Evolutionary conservation across 2,888 invertebrate genomes (phyloP).

Genomic region (Cryptocheilus praepositus): DNA sequence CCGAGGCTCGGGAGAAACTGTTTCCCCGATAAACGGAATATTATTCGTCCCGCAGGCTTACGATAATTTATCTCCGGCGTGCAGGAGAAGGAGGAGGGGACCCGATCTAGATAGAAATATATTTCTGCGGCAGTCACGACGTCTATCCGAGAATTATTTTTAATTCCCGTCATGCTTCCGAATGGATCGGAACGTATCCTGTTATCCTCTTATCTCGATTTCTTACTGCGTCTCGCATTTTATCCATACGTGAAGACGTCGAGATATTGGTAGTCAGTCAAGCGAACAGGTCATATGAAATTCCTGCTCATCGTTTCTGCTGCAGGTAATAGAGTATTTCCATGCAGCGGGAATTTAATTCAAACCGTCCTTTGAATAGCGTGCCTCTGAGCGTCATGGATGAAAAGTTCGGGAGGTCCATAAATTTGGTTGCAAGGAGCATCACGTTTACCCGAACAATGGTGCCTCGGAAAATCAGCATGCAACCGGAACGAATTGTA

Average conservation of each 20-base stretch:
- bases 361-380: constrained; percentile 46
- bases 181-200: constrained; percentile 24
- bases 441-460: constrained; percentile 51
- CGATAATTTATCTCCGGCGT: neutral
- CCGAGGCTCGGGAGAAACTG: constrained; percentile 11
- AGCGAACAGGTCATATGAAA: constrained; percentile 54
- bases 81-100: neutral
- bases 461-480: constrained; percentile 43
- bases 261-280: constrained; percentile 52
- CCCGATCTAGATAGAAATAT: neutral
- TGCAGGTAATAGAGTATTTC: constrained; percentile 53
- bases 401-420: constrained; percentile 53
- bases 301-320: constrained; percentile 45
- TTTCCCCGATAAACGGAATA: constrained; percentile 31
- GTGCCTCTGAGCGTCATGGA: constrained; percentile 44
- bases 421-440: constrained; percentile 51
- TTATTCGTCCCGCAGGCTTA: constrained; percentile 10
- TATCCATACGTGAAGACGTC: constrained; percentile 34
- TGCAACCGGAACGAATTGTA: constrained; percentile 32
- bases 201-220: constrained; percentile 29
- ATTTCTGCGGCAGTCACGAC: neutral
- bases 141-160: neutral
- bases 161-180: neutral
- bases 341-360: constrained; percentile 55
- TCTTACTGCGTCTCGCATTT: constrained; percentile 33